Evolutionary conservation across 2,113 vertebrate species (phyloP), one percentile per base, ranked within the genome.

Genomic region (Gobius niger): DNA sequence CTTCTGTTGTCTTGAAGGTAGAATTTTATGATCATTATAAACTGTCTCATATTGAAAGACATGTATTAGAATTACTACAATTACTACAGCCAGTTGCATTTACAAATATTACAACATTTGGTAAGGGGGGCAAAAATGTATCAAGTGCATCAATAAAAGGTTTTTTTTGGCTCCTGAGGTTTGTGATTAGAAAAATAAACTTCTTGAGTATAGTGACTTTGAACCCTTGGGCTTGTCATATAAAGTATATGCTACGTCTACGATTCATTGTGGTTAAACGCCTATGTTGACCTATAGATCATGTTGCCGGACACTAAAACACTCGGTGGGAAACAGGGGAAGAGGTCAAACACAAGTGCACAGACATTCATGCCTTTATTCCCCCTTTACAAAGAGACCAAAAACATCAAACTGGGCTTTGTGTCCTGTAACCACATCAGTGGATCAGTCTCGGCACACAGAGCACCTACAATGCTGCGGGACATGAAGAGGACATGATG

Each of bases 331-430:
- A 13, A 44, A 41, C 59, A 65, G 54, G 24, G 52, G 52, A 54
- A 54, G 47, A 76, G 57, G 67, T 54, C 64, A 75, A 78, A 81
- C 44, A 73, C 46, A 64, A 73, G 51, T 42, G 60, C 65, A 47
- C 50, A 62, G 42, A 70, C 68, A 67, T 69, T 77, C 14, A 46
- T 60, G 75, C 81, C 77, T 82, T 82, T 73, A 84, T 87, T 69
- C 65, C 47, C 3, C 41, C 44, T 47, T 62, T n/a, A 85, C 73
- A 88, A 82, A 85, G 84, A 76, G 80, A 75, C 70, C 60, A 5
- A 67, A 10, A 68, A 60, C 56, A 72, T 63, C 75, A 77, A 72
- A 70, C 76, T 79, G 79, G 63, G 78, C 65, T 81, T 80, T 64
- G 44, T 68, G 49, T 78, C 47, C 71, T 9, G 40, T n/a, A 54